Evolutionary conservation across 2,888 invertebrate species (phyloP).

Genomic region (Sicus ferrugineus): DNA sequence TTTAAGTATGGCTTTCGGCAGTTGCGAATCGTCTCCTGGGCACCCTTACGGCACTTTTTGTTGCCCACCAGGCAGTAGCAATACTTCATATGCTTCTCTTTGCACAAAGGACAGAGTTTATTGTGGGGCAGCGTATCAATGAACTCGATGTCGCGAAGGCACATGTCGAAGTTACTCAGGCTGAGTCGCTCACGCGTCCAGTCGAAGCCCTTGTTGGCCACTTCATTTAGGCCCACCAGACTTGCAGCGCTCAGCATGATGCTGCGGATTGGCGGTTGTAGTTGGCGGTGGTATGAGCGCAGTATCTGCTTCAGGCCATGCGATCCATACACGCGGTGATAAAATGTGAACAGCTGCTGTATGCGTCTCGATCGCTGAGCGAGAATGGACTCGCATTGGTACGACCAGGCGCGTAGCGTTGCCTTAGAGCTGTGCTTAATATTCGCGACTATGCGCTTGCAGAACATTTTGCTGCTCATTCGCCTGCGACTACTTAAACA

Average conservation of each 20-base stretch:
- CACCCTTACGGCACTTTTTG: slow-evolving; percentile 42
- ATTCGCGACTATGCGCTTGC: slow-evolving; percentile 54
- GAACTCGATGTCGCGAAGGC: slow-evolving; percentile 69
- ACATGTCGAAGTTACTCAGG: slow-evolving; percentile 68
- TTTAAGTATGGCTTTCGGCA: slow-evolving; percentile 52
- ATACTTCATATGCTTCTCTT: slow-evolving; percentile 53
- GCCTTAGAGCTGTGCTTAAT: slow-evolving; percentile 66
- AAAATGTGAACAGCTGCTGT: slow-evolving; percentile 72
- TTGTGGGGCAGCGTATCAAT: slow-evolving; percentile 67
- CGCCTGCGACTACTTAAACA: not conserved
- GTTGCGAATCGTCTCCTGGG: slow-evolving; percentile 64
- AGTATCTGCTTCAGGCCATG: slow-evolving; percentile 68
- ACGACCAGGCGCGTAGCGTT: slow-evolving; percentile 67
- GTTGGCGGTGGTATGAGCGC: slow-evolving; percentile 56
- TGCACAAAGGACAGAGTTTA: slow-evolving; percentile 64
- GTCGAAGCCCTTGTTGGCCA: slow-evolving; percentile 65
- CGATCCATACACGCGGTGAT: slow-evolving; percentile 72
- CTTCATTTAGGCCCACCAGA: slow-evolving; percentile 64
- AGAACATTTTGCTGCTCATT: slow-evolving; percentile 35
- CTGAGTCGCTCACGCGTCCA: slow-evolving; percentile 71
- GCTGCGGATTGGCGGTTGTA: slow-evolving; percentile 66
- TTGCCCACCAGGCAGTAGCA: slow-evolving; percentile 57
- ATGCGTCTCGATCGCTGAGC: slow-evolving; percentile 71
- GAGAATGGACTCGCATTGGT: slow-evolving; percentile 68
- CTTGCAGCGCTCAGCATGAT: slow-evolving; percentile 69